Evolutionary conservation across 92 coral and sea anemone genomes (phyloP).

Genomic region (Muricea muricata): DNA sequence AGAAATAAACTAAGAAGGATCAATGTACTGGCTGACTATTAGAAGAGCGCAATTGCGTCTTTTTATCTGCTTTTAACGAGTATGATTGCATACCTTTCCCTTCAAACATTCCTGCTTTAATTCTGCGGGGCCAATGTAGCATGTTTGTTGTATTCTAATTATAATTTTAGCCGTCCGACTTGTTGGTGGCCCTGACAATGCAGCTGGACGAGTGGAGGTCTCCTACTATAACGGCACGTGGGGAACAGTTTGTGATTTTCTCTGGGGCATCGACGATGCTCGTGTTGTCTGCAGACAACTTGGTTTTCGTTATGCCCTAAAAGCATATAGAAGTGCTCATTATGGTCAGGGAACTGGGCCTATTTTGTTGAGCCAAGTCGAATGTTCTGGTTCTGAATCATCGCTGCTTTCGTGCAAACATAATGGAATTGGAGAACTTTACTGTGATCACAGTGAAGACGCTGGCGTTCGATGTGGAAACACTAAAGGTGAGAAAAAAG

Average conservation of each 20-base stretch:
- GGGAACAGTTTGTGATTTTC: not conserved
- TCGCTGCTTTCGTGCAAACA: not conserved
- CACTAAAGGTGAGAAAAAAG: not conserved
- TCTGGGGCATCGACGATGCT: not conserved
- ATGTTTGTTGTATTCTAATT: too few relatives aligned
- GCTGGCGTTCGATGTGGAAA: not conserved
- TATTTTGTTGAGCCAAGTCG: not conserved
- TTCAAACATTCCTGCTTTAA: too few relatives aligned
- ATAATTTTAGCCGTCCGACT: not conserved
- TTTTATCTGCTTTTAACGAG: too few relatives aligned
- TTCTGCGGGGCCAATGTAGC: too few relatives aligned
- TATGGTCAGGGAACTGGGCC: not conserved
- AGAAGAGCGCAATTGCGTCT: too few relatives aligned
- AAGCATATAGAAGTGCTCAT: not conserved
- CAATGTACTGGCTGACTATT: too few relatives aligned
- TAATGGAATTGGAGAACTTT: not conserved
- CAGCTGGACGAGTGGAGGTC: not conserved
- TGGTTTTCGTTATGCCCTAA: conserved; percentile 4
- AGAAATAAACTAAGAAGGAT: too few relatives aligned
- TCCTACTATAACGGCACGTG: not conserved
- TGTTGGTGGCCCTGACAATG: not conserved
- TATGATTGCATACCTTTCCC: too few relatives aligned
- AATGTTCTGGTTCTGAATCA: not conserved
- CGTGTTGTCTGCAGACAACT: conserved; percentile 6
- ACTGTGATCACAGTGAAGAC: conserved; percentile 2